Evolutionary conservation across 2,113 vertebrate genomes (phyloP).

Genomic region (Tretioscincus oriximinensis): DNA sequence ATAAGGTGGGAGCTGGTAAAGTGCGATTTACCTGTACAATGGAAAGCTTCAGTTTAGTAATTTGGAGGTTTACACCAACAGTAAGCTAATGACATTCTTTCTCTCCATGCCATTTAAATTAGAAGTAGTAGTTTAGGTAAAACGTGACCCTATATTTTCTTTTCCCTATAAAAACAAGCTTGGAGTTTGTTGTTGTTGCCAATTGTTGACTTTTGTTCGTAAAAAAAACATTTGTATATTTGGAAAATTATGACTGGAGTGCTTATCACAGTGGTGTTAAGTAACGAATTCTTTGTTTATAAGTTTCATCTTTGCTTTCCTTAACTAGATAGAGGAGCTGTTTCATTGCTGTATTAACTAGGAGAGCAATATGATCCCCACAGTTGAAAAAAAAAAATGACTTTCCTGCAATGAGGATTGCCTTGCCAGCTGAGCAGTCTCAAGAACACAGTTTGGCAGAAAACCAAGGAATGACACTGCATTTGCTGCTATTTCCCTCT

Average conservation of each 20-base stretch:
- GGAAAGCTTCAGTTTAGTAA: too few relatives aligned
- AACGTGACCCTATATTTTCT: too few relatives aligned
- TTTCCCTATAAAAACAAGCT: too few relatives aligned
- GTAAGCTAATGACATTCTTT: too few relatives aligned
- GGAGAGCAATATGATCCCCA: not conserved
- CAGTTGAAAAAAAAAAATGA: constrained; percentile 6
- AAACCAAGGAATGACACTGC: constrained; percentile 31
- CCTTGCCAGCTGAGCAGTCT: not conserved
- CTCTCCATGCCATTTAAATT: too few relatives aligned
- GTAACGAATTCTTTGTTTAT: not conserved
- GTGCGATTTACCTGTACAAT: too few relatives aligned
- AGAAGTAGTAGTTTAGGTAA: too few relatives aligned
- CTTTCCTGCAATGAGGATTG: not conserved
- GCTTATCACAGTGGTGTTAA: not conserved
- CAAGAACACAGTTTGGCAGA: not conserved
- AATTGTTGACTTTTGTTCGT: too few relatives aligned
- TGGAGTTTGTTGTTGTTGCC: too few relatives aligned
- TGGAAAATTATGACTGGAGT: not conserved
- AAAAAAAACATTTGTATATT: too few relatives aligned
- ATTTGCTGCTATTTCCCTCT: not conserved
- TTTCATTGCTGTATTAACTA: not conserved
- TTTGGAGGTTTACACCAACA: too few relatives aligned
- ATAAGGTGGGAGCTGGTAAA: too few relatives aligned
- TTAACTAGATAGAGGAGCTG: not conserved
- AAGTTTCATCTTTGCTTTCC: not conserved